Evolutionary conservation across 2,797 vertebrate species (phyloP), one percentile per base, ranked within the genome.

Genomic region (Chromis chromis): DNA sequence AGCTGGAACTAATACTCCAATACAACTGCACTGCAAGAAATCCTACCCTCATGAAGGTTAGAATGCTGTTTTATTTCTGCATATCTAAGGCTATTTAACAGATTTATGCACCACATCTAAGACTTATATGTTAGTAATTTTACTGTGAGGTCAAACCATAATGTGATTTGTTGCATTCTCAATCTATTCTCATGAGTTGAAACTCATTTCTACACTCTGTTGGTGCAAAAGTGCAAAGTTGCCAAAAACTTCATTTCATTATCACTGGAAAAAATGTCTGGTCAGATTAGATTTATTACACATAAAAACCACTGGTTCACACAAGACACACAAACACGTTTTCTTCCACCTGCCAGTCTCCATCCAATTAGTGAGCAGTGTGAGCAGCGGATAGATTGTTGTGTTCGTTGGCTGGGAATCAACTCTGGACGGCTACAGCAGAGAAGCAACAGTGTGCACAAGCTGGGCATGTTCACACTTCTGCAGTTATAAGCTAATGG

Each of bases 361-460:
- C 42, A 55, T 81, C 90, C 88, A 93, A 91, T 91, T 91, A 91
- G 79, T 48, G 81, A 84, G 65, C 31, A 53, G 71, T 36, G 75
- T 70, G 82, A 78, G 70, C 64, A 74, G 79, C 16, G 48, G 65
- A 76, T 54, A 46, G 68, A 83, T 59, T 52, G 67, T 54, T 70
- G 71, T 70, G 75, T 78, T 79, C 25, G 63, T 62, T 84, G 80
- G 76, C 74, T 65, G 57, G 28, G 52, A 81, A 76, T 86, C 66
- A 56, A 73, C 78, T 83, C 66, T 70, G 77, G 81, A 78, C 52
- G 6, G 69, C 79, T 54, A 78, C 21, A 1, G 28, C 21, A 1
- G 25, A 36, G 74, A 50, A 60, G 67, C 64, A 86, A 76, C 74
- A 74, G 61, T 67, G 55, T 75, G 52, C 65, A 72, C 63, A 68